Conservation (phyloP, 2,888 invertebrate genomes). For the Drosophila subsilvestris region DNA sequence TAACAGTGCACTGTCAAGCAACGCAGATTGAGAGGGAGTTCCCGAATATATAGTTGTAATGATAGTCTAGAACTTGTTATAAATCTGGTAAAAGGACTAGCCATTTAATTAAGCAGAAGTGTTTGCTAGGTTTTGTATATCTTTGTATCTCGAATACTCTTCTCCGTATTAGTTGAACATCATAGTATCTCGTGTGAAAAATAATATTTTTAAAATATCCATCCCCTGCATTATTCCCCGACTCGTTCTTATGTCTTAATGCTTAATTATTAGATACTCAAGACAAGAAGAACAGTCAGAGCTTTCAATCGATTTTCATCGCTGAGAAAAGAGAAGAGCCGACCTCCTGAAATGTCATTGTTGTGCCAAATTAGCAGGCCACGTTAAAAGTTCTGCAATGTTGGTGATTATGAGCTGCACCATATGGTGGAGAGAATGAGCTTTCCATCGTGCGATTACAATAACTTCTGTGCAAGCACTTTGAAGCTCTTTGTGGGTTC, state of each 20-base stretch:
- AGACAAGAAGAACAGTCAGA: conserved; percentile 36
- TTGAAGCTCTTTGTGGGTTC: too few species aligned
- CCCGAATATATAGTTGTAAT: not conserved
- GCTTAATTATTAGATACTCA: conserved; percentile 67
- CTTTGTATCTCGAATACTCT: not conserved
- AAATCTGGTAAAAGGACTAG: not conserved
- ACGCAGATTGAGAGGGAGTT: conserved; percentile 24
- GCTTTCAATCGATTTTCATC: conserved; percentile 67
- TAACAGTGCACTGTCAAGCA: conserved; percentile 40
- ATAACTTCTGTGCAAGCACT: too few species aligned
- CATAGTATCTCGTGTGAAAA: too few species aligned
- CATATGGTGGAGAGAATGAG: conserved; percentile 59
- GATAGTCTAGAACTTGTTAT: not conserved
- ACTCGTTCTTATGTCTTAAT: conserved; percentile 26
- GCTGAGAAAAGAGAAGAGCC: conserved; percentile 10
- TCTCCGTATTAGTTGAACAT: too few species aligned
- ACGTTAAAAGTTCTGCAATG: conserved; percentile 65
- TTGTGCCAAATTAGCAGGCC: conserved; percentile 46
- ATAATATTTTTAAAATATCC: too few species aligned
- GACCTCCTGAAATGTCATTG: conserved; percentile 39
- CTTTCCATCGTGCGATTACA: conserved; percentile 5
- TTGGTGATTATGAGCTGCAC: conserved; percentile 73
- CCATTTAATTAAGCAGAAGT: too few species aligned
- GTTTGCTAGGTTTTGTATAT: too few species aligned
- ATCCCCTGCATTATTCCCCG: not conserved